These are phyloP conservation scores for Ormyrus nitidulus DNA, from an alignment of 2,888 invertebrate species.

Conservation along the genomic window DNA sequence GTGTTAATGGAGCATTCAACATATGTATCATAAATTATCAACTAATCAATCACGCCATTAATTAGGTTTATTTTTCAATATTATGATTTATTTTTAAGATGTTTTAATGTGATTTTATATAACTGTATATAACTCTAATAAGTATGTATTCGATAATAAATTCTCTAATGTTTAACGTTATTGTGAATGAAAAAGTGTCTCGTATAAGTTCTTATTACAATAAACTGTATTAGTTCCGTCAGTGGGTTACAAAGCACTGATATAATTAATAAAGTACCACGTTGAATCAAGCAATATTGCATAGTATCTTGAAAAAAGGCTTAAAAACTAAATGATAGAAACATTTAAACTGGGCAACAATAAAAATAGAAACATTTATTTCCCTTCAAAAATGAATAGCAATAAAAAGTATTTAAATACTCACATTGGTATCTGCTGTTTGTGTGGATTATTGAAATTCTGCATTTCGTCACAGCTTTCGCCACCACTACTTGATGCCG, in stretches of 20 bases:
- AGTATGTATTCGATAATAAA: too few species aligned
- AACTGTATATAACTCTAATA: not conserved
- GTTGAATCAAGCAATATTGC: not conserved
- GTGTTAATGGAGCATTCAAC: not conserved
- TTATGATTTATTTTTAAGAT: not conserved
- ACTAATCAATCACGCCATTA: not conserved
- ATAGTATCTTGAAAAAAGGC: not conserved
- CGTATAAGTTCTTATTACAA: not conserved
- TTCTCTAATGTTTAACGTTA: too few species aligned
- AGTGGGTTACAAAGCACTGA: constrained; percentile 6
- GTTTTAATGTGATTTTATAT: constrained; percentile 1
- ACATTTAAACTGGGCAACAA: constrained; percentile 1
- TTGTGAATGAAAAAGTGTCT: too few species aligned
- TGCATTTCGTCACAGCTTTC: constrained; percentile 95
- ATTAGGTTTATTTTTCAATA: not conserved
- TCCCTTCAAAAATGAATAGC: not conserved
- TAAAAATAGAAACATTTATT: not conserved
- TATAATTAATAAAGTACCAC: not conserved
- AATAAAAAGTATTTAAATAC: constrained; percentile 72
- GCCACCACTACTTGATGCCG: constrained; percentile 94
- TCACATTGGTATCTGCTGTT: constrained; percentile 88
- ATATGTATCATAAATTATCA: not conserved
- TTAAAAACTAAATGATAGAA: not conserved
- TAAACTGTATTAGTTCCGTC: not conserved
- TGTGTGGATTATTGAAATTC: constrained; percentile 85